phyloP scores from a whole-genome alignment of 2,113 vertebrate genomes.

The Antigone vipio region DNA sequence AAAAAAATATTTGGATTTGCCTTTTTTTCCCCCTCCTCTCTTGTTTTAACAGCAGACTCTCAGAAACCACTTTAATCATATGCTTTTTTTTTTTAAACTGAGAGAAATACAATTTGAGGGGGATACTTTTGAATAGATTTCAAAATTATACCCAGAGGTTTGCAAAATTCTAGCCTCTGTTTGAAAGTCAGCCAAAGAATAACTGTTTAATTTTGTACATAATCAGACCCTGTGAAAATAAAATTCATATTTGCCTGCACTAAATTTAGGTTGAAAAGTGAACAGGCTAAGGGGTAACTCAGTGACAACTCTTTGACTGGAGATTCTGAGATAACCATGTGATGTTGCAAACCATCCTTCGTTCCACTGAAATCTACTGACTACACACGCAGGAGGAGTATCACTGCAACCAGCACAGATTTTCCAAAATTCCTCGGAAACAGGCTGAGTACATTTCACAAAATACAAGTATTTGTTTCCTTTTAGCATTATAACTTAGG shows the following conservation, averaged over 20 bases:
- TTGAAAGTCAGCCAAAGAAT: not conserved
- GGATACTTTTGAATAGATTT: not conserved
- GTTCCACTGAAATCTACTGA: not conserved
- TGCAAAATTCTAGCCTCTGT: not conserved
- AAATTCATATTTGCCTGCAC: not conserved
- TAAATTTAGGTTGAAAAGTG: not conserved
- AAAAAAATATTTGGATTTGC: not conserved
- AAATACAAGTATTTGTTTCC: not conserved
- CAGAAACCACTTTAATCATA: not conserved
- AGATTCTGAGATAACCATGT: not conserved
- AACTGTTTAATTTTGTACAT: not conserved
- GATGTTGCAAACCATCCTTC: not conserved
- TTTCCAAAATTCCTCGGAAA: not conserved
- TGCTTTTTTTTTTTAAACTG: not conserved
- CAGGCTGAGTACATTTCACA: not conserved
- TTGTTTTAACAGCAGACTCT: not conserved
- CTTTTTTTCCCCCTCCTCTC: not conserved
- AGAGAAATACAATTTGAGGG: not conserved
- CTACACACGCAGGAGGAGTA: not conserved
- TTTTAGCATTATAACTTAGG: not conserved
- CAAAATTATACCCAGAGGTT: not conserved
- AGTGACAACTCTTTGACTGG: not conserved
- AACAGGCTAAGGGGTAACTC: not conserved
- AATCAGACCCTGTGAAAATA: not conserved
- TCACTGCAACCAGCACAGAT: not conserved